phyloP scores from a whole-genome alignment of 2,888 invertebrate genomes.

The Phlogophora meticulosa region DNA sequence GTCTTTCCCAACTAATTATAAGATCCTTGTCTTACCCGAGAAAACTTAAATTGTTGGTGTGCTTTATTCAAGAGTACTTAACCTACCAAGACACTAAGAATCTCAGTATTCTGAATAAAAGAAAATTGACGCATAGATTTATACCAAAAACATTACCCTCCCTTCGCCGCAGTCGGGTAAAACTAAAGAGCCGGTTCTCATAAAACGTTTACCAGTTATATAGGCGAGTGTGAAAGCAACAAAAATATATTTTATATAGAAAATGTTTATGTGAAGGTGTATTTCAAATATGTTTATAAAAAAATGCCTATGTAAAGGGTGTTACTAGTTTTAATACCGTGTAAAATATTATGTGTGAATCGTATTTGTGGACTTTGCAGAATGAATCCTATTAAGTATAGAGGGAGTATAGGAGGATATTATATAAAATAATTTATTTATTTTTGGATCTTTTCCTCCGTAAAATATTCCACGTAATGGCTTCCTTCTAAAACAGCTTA shows the following conservation, averaged over 20 bases:
- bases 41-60: not conserved
- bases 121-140: not conserved
- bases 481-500: constrained; percentile 29
- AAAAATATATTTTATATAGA: constrained; percentile 62
- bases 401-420: no score
- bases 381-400: constrained; percentile 17
- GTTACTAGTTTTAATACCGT: constrained; percentile 60
- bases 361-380: constrained; percentile 17
- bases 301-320: constrained; percentile 32
- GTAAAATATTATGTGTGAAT: constrained; percentile 51
- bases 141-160: not conserved
- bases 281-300: constrained; percentile 52
- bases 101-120: constrained; percentile 26
- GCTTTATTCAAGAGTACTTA: not conserved
- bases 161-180: not conserved
- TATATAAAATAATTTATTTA: constrained; percentile 20
- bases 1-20: not conserved
- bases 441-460: constrained; percentile 33
- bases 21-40: not conserved
- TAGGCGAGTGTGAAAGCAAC: constrained; percentile 50
- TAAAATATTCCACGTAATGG: constrained; percentile 50
- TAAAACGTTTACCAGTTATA: constrained; percentile 21
- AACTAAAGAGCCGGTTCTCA: not conserved
- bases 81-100: constrained; percentile 9
- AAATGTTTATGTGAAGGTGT: constrained; percentile 55